phyloP scores from a whole-genome alignment of 1,140 invertebrate genomes.

The Anastatus disparis region DNA sequence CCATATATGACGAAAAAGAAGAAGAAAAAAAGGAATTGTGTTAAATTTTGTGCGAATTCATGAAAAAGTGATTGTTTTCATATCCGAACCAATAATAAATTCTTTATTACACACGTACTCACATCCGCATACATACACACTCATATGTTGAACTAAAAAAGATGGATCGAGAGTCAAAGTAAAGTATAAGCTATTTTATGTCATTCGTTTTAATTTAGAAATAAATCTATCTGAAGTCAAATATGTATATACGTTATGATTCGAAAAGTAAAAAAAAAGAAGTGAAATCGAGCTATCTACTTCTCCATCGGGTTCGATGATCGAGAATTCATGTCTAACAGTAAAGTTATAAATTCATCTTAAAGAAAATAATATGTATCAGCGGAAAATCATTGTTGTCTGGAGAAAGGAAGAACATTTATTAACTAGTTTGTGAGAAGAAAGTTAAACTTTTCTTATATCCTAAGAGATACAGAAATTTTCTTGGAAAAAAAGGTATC shows the following conservation, averaged over 20 bases:
- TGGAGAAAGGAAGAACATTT: constrained; percentile 9
- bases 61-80: constrained; percentile 21
- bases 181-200: constrained; percentile 2
- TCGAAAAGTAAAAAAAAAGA: constrained; percentile 37
- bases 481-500: not conserved
- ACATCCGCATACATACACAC: not conserved
- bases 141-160: not conserved
- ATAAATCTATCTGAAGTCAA: constrained; percentile 19
- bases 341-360: constrained; percentile 23
- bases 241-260: constrained; percentile 29
- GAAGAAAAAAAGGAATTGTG: not conserved
- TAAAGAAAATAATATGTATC: not conserved
- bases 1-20: not conserved
- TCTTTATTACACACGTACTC: not conserved
- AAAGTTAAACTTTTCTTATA: too few species aligned
- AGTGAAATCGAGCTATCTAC: not conserved
- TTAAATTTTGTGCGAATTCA: too few species aligned
- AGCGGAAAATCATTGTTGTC: constrained; percentile 4
- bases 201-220: not conserved
- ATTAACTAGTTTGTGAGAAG: too few species aligned
- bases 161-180: not conserved
- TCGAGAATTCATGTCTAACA: too few species aligned
- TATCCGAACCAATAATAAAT: not conserved
- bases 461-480: constrained; percentile 5
- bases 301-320: constrained; percentile 20